These are phyloP conservation scores for Trachurus trachurus DNA, from an alignment of 2,797 vertebrate genomes.

Conservation along the genomic window DNA sequence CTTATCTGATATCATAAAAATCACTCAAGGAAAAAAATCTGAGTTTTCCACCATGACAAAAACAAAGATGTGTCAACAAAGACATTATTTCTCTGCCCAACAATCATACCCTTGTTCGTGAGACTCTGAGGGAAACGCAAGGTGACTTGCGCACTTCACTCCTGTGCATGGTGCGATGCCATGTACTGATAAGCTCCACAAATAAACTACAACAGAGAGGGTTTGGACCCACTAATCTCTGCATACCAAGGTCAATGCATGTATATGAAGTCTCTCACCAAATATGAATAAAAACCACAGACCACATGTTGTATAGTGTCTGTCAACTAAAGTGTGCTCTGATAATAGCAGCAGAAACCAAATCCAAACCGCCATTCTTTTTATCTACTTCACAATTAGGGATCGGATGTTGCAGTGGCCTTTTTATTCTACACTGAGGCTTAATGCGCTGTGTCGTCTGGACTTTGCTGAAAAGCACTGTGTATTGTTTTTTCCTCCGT, in stretches of 20 bases:
- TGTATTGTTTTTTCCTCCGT: slow-evolving; percentile 29
- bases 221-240: slow-evolving; percentile 5
- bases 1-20: slow-evolving; percentile 44
- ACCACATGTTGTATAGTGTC: slow-evolving; percentile 11
- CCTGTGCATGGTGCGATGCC: slow-evolving; percentile 3
- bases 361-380: slow-evolving; percentile 35
- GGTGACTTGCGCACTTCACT: slow-evolving; percentile 7
- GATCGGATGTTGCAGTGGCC: slow-evolving; percentile 32
- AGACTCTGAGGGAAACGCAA: not conserved
- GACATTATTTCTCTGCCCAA: slow-evolving; percentile 12
- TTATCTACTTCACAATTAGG: slow-evolving; percentile 41
- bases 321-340: not conserved
- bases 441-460: slow-evolving; percentile 41
- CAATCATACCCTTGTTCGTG: slow-evolving; percentile 3
- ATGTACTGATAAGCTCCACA: slow-evolving; percentile 13
- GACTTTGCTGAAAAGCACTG: slow-evolving; percentile 46
- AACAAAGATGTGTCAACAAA: slow-evolving; percentile 33
- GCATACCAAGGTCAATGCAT: not conserved
- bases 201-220: slow-evolving; percentile 13
- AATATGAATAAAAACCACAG: slow-evolving; percentile 22
- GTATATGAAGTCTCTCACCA: not conserved
- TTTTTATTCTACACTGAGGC: slow-evolving; percentile 31
- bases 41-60: not conserved
- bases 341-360: slow-evolving; percentile 29
- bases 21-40: slow-evolving; percentile 2